phyloP scores from a whole-genome alignment of 2,888 invertebrate genomes.

The Ethmia dodecea region DNA sequence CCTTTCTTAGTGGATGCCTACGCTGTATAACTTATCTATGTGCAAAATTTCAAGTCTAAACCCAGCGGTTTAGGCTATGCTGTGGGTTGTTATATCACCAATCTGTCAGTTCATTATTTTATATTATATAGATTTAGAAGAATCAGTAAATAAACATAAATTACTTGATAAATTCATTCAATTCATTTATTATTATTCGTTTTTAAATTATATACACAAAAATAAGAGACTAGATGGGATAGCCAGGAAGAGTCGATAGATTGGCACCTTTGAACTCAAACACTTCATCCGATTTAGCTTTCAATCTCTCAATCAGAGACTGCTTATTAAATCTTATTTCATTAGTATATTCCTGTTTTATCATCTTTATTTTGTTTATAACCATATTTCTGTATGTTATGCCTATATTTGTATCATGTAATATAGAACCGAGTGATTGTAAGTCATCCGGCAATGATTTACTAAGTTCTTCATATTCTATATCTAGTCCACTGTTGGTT shows the following conservation, averaged over 20 bases:
- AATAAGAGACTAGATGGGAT: slow-evolving; percentile 22
- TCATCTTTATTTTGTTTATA: slow-evolving; percentile 40
- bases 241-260: slow-evolving; percentile 47
- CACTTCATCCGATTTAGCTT: slow-evolving; percentile 43
- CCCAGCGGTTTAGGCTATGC: no score
- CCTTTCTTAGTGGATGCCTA: no score
- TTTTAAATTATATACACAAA: neutral
- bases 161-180: no score
- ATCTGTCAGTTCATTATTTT: no score
- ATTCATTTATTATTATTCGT: no score
- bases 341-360: slow-evolving; percentile 39
- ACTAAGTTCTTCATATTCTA: slow-evolving; percentile 35
- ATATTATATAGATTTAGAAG: no score
- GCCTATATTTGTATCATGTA: slow-evolving; percentile 36
- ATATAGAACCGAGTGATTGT: slow-evolving; percentile 32
- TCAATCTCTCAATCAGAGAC: slow-evolving; percentile 42
- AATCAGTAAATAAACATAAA: no score
- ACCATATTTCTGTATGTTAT: slow-evolving; percentile 38
- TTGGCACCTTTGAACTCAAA: slow-evolving; percentile 58
- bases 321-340: slow-evolving; percentile 46
- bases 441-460: slow-evolving; percentile 42
- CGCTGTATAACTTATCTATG: no score
- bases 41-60: no score
- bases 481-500: no score
- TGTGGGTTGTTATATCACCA: no score